phyloP scores from a whole-genome alignment of 2,888 invertebrate species.

The Aphodius sticticus region DNA sequence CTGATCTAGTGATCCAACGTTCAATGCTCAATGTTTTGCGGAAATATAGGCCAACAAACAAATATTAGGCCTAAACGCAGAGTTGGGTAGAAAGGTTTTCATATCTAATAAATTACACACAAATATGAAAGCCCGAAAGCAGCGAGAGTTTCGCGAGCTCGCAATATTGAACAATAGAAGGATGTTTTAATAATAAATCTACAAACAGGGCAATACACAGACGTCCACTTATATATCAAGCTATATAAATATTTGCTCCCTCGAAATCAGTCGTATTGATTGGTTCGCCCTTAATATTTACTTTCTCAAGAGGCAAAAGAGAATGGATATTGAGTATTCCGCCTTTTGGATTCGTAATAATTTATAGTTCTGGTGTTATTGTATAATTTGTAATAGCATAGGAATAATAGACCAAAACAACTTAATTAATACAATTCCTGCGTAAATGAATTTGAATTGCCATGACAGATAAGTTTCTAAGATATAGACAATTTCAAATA shows the following conservation, averaged over 20 bases:
- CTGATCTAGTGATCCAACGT: too few species aligned
- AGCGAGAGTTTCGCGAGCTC: background rate
- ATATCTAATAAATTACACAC: background rate
- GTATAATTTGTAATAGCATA: too few species aligned
- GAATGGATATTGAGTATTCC: background rate
- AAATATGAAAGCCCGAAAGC: background rate
- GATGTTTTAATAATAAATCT: conserved; percentile 4
- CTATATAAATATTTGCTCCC: background rate
- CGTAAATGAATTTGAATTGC: too few species aligned
- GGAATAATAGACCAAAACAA: too few species aligned
- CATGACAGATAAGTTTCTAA: too few species aligned
- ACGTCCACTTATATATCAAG: background rate
- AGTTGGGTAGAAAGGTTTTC: background rate
- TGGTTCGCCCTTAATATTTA: background rate
- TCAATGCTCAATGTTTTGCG: background rate
- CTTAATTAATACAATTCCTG: too few species aligned
- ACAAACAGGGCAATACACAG: background rate
- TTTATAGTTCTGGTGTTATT: background rate
- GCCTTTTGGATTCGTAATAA: background rate
- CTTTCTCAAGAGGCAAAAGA: background rate
- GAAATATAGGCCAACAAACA: background rate
- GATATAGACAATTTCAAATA: too few species aligned
- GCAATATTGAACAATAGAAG: background rate
- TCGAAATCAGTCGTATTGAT: background rate
- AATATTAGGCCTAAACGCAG: background rate